Evolutionary conservation across 2,888 invertebrate species (phyloP), one percentile per base, ranked within the genome.

Genomic region (Yponomeuta evonymella): DNA sequence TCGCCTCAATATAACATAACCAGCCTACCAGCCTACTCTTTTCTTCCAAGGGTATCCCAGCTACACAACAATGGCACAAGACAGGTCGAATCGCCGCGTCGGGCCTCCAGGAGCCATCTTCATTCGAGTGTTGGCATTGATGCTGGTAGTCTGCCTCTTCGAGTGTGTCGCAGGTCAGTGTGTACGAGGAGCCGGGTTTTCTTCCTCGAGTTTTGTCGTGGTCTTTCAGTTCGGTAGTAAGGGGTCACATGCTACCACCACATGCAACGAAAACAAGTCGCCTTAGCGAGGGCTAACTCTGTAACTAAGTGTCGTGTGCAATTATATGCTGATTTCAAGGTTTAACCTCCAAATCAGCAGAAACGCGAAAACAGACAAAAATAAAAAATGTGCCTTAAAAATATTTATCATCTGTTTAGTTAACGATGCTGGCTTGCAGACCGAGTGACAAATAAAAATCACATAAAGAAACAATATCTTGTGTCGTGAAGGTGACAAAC

Each of bases 161-260:
- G 94, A 94, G 79, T 93, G 93, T 76, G 93, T 93, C 72, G 91
- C 94, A 85, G 94, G 95, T 95, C 85, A 81, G 84, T 79, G 70
- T 70, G 15, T 12, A 36, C n/a, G 11, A 29, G 23, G 8, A 30
- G 30, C 51, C 4, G 4, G 5, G 36, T 36, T 5, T 4, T 5
- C 5, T 36, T 36, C 36, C 36, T 36, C 5, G 36, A 36, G 36
- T 36, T 36, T 4, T 36, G 36, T 36, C 36, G 36, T 36, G 36
- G 23, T 23, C 23, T 23, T 23, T 23, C 23, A 23, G 23, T 23
- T 23, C 23, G 23, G 23, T 23, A 23, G 23, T 23, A 23, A 23
- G 23, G 23, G 23, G 23, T 23, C 23, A 23, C 23, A 23, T 23
- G 23, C 23, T 23, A 23, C 23, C 23, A 23, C 23, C 23, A 23